These are phyloP conservation scores for Thereva nobilitata DNA, from an alignment of 2,888 invertebrate genomes.

Conservation along the genomic window DNA sequence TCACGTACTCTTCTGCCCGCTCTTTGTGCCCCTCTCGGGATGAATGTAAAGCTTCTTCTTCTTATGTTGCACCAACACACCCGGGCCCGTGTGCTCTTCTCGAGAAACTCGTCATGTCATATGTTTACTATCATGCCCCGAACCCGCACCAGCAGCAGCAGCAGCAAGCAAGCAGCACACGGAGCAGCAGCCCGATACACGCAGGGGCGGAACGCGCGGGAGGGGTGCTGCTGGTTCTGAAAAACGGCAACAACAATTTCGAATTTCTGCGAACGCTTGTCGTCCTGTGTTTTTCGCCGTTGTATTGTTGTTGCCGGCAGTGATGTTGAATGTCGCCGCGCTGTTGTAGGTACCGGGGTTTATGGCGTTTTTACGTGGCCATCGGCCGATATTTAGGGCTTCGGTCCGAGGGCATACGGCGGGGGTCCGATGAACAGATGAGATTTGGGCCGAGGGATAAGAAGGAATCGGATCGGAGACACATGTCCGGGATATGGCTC, in stretches of 20 bases:
- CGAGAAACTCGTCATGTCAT: slow-evolving; percentile 10
- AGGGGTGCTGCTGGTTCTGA: too few species aligned
- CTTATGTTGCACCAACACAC: too few species aligned
- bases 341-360: too few species aligned
- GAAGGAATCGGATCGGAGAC: too few species aligned
- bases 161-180: slow-evolving; percentile 5
- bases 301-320: neutral
- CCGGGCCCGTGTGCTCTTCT: neutral
- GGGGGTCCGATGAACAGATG: too few species aligned
- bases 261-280: slow-evolving; percentile 14
- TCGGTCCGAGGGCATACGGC: too few species aligned
- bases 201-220: neutral
- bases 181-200: neutral
- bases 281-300: slow-evolving; percentile 6
- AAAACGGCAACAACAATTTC: slow-evolving; percentile 16
- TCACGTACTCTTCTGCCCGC: slow-evolving; percentile 25
- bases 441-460: too few species aligned
- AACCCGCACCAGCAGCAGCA: neutral
- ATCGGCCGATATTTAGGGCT: too few species aligned
- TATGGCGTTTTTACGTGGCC: too few species aligned
- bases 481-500: too few species aligned
- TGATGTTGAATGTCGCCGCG: too few species aligned
- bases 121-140: slow-evolving; percentile 11
- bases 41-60: too few species aligned
- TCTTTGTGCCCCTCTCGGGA: slow-evolving; percentile 1